A percentile compares a stretch with the other conserved stretches of the same genome.
phyloP scores from a whole-genome alignment of 2,113 vertebrate species.

The Hirundichthys speculiger region DNA sequence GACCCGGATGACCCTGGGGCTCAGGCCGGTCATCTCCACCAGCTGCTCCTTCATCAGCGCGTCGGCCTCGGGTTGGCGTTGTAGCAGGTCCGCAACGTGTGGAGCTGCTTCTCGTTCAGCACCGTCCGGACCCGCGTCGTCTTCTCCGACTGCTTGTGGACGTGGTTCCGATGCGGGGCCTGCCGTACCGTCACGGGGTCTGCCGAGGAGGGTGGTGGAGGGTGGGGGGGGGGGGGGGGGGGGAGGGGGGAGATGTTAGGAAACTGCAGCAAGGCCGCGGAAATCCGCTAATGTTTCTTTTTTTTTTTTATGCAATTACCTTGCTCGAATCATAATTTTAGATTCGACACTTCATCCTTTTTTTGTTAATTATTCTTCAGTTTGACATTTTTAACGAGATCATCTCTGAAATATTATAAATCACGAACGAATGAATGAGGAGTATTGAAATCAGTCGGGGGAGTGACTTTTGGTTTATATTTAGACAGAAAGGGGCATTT shows the following conservation, averaged over 20 bases:
- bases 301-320: no score
- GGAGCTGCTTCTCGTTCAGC: slow-evolving; percentile 95
- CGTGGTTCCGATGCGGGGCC: slow-evolving; percentile 85
- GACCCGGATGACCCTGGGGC: slow-evolving; percentile 94
- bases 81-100: slow-evolving; percentile 95
- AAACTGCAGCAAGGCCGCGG: not conserved
- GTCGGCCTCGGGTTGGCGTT: slow-evolving; percentile 93
- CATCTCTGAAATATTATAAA: no score
- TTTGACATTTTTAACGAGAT: no score
- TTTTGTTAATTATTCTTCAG: no score
- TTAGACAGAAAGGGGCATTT: no score
- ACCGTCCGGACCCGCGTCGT: slow-evolving; percentile 94
- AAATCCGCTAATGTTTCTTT: no score
- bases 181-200: slow-evolving; percentile 86
- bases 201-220: slow-evolving; percentile 62
- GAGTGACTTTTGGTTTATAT: no score
- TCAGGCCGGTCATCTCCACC: slow-evolving; percentile 97
- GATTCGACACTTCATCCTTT: no score
- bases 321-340: no score
- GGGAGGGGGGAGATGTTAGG: not conserved
- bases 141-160: slow-evolving; percentile 90
- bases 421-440: no score
- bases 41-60: slow-evolving; percentile 98
- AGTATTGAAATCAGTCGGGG: no score
- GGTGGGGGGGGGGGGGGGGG: not conserved